Evolutionary conservation across 2,797 vertebrate species (phyloP).

Genomic region (Rhinella marina): DNA sequence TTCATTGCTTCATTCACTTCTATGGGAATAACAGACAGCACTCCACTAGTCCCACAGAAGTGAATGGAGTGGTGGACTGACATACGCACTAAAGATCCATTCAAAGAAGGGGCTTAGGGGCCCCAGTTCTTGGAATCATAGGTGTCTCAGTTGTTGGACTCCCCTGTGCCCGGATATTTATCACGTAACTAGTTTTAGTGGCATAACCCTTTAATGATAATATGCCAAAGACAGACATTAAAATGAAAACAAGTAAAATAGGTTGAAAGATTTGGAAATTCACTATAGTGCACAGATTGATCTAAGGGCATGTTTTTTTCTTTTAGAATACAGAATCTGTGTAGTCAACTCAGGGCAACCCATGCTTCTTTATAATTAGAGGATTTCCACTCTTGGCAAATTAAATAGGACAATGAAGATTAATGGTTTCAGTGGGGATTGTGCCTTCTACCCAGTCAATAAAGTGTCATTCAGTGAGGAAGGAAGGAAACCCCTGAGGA

Average conservation of each 20-base stretch:
- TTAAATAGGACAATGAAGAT: constrained; percentile 56
- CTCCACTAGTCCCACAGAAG: no score
- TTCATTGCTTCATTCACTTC: no score
- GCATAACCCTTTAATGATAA: background rate
- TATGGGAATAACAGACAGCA: no score
- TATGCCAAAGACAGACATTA: background rate
- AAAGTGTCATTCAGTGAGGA: constrained; percentile 23
- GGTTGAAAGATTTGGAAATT: background rate
- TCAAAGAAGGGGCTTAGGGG: no score
- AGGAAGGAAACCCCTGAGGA: background rate
- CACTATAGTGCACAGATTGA: background rate
- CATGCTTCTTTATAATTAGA: constrained; percentile 61
- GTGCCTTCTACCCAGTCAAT: constrained; percentile 28
- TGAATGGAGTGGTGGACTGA: no score
- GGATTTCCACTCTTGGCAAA: constrained; percentile 63
- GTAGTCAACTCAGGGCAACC: constrained; percentile 20
- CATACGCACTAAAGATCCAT: no score
- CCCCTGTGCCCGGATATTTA: no score
- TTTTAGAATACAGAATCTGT: constrained; percentile 6
- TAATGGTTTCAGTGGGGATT: constrained; percentile 36
- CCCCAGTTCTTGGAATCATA: no score
- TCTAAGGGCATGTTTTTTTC: background rate
- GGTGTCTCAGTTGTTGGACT: no score
- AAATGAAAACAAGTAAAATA: background rate
- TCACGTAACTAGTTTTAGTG: no score